Evolutionary conservation across 2,113 vertebrate species (phyloP).

Genomic region (Clupea harengus): DNA sequence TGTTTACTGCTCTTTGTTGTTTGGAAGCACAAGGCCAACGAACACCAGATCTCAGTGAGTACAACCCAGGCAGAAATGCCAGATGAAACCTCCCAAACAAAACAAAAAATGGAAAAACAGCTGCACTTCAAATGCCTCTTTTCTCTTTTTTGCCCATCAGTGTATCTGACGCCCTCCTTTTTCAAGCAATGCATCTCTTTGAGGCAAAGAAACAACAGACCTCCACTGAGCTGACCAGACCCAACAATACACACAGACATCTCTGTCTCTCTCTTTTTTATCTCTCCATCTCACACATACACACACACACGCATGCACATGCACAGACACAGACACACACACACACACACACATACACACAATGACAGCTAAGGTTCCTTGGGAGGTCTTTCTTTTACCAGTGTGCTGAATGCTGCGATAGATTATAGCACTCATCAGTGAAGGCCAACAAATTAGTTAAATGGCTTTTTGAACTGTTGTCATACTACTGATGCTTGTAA

Average conservation of each 20-base stretch:
- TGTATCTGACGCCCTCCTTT: constrained; percentile 9
- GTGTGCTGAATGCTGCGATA: neutral
- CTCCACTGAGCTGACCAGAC: constrained; percentile 12
- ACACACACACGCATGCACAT: neutral
- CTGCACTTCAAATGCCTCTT: constrained; percentile 24
- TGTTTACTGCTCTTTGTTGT: constrained; percentile 51
- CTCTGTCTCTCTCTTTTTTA: constrained; percentile 26
- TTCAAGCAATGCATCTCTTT: constrained; percentile 19
- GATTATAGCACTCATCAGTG: neutral
- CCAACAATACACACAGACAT: constrained; percentile 29
- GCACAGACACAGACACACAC: neutral
- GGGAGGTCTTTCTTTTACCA: neutral
- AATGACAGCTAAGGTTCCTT: neutral
- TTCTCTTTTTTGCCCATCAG: neutral
- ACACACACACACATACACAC: neutral
- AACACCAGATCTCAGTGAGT: constrained; percentile 43
- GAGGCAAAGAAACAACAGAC: constrained; percentile 22
- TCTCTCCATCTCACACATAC: neutral
- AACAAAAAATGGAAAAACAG: constrained; percentile 42
- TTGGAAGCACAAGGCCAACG: constrained; percentile 34
- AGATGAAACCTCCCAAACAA: constrained; percentile 34
- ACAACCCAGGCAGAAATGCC: constrained; percentile 47
- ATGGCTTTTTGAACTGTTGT: neutral
- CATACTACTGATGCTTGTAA: neutral
- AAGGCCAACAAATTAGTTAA: neutral